Evolutionary conservation across 2,797 vertebrate species (phyloP), one percentile per base, ranked within the genome.

Genomic region (Orientallactaga sibirica): DNA sequence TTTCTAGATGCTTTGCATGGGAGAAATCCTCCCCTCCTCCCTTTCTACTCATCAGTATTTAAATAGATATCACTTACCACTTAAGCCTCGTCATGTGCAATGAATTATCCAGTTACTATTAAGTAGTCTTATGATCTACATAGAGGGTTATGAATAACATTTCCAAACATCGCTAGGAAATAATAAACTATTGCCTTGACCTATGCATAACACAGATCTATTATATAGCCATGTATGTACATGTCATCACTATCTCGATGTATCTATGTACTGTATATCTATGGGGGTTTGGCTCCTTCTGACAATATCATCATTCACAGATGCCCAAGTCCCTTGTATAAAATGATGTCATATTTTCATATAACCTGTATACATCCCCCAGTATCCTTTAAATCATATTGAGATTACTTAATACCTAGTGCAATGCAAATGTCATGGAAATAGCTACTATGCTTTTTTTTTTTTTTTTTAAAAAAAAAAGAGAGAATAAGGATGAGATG

Each of bases 131-230:
- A 24, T 67, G 66, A 33, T 10, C n/a, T 12, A 41, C 19, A 61
- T 85, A 55, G 64, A 55, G 33, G 3, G 67, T n/a, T 85, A 85
- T 41, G 24, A 66, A 41, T 75, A 66, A 52, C 71, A 37, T 70
- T 92, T 86, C 70, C 77, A 94, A 96, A 41, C 80, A 76, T 67
- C 75, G 82, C 58, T 16, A 73, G 62, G 37, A 70, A 77, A n/a
- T 48, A 58, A 94, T 22, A 33, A 20, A 33, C 14, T 43, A 29
- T 14, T 94, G 62, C 11, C 1, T 84, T 84, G 18, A 62, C 71
- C 62, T 14, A 11, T 52, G 73, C 29, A 67, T 74, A 52, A 33
- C 48, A 73, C 8, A 58, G 12, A 66, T 48, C 48, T 48, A 48
- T 48, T 48, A 5, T 48, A 48, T 48, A 48, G 43, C 5, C 8